Evolutionary conservation across 2,113 vertebrate species (phyloP), one percentile per base, ranked within the genome.

Genomic region (Lota lota): DNA sequence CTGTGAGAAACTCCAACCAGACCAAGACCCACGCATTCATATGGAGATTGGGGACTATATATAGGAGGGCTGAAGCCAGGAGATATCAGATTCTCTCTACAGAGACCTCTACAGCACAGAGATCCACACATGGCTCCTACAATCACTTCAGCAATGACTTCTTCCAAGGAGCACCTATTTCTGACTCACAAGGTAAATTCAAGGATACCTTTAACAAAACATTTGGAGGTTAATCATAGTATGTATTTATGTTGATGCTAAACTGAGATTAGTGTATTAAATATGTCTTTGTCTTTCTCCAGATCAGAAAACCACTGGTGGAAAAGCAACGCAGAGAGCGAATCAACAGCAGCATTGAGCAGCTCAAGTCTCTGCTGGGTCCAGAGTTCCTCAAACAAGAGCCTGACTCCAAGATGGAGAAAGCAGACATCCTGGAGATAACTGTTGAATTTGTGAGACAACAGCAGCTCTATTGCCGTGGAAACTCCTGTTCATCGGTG

Each of bases 1-100:
- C 59, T 79, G 77, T 85, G 83, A 74, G 83, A 84, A 84, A 72
- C 67, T 84, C 64, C 75, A 78, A 69, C 75, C 60, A 81, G 47
- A 69, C 64, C 66, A 54, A 76, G 74, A 74, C 76, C 65, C 81
- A 83, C 78, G 74, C 70, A 83, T 83, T 80, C 73, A 78, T 73
- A 83, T 82, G 77, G 53, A 81, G 75, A 83, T 83, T 51, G 58
- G 64, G 64, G 50, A 67, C 51, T 70, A 80, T 80, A 76, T 19
- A 54, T 76, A 78, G 72, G 69, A 69, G 78, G 74, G 64, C 33
- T 66, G 71, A 70, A 71, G 69, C 51, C 74, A 73, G 65, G 54
- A 61, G 51, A 72, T 28, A 79, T 65, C 77, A 79, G 66, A 79
- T 53, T 72, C 66, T 79, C 72, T 81, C 33, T 56, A 74, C 64